These are phyloP conservation scores for Cynaeus angustus DNA, from an alignment of 2,888 invertebrate genomes.

Conservation along the genomic window DNA sequence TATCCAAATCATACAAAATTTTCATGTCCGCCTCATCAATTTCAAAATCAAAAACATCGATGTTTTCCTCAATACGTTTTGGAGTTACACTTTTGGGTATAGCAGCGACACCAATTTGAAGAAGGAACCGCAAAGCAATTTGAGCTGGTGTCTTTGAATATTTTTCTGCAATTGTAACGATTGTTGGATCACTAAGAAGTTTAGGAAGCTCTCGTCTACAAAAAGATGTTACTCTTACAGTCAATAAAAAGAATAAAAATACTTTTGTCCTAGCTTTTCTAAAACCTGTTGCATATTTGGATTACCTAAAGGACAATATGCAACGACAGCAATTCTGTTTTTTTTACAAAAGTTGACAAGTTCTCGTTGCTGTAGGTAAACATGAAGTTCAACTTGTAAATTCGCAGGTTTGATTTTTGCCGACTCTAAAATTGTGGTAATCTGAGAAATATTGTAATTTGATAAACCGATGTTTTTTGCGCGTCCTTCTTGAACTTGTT, in stretches of 20 bases:
- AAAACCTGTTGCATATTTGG: constrained; percentile 18
- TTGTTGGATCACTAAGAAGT: constrained; percentile 66
- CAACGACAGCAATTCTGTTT: constrained; percentile 71
- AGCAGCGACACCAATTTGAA: constrained; percentile 81
- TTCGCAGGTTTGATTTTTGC: constrained; percentile 77
- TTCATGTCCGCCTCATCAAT: constrained; percentile 75
- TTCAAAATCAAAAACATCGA: constrained; percentile 83
- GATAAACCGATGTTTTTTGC: constrained; percentile 87
- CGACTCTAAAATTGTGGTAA: constrained; percentile 76
- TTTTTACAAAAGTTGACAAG: constrained; percentile 65
- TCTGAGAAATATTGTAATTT: constrained; percentile 83
- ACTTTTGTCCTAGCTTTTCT: constrained; percentile 17
- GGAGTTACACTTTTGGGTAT: constrained; percentile 89
- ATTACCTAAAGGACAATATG: constrained; percentile 67
- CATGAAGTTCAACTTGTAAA: constrained; percentile 79
- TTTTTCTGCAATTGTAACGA: constrained; percentile 71
- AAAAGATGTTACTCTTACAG: neutral
- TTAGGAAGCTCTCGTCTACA: constrained; percentile 41
- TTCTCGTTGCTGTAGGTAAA: constrained; percentile 71
- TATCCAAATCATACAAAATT: constrained; percentile 76
- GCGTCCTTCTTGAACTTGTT: constrained; percentile 78
- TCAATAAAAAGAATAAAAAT: neutral
- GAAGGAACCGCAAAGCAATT: constrained; percentile 78
- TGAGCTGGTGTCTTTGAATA: constrained; percentile 72
- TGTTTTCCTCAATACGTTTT: constrained; percentile 81